Percentiles rank a stretch among this genome's conserved stretches.
These are phyloP conservation scores for Acropternis orthonyx DNA, from an alignment of 2,797 vertebrate genomes.

Conservation along the genomic window DNA sequence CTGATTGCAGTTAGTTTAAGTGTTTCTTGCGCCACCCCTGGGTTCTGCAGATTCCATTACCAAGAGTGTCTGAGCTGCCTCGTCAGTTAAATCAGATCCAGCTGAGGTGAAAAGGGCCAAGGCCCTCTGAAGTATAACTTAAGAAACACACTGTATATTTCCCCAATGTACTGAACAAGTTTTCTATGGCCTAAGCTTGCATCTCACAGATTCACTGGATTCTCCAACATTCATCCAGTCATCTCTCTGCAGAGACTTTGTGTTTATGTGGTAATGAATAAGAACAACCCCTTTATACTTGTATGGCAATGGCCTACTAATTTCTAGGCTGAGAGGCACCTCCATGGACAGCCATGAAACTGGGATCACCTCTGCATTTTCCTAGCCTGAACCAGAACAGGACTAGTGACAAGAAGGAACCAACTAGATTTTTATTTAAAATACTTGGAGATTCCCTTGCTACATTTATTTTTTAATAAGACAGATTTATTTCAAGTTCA, in stretches of 20 bases:
- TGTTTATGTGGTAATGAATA: background rate
- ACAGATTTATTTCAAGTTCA: background rate
- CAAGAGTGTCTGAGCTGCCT: accelerated
- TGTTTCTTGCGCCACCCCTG: background rate
- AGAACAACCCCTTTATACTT: background rate
- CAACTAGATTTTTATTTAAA: background rate
- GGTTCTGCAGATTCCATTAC: background rate
- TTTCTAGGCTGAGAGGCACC: background rate
- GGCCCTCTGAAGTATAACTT: background rate
- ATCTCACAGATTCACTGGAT: background rate
- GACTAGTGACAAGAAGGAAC: background rate
- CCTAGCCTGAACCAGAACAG: background rate
- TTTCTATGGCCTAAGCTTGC: background rate
- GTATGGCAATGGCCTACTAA: background rate
- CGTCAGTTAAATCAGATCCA: background rate
- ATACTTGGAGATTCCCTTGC: background rate
- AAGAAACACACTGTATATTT: background rate
- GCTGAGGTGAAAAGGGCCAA: background rate
- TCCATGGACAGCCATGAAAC: background rate
- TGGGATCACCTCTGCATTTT: background rate
- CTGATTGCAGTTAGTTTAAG: background rate
- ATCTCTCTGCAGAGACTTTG: background rate
- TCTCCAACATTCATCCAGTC: background rate
- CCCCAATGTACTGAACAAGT: background rate
- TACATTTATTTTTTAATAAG: background rate